Conservation (phyloP, 2,113 vertebrate species). For the Deroptyus accipitrinus region DNA sequence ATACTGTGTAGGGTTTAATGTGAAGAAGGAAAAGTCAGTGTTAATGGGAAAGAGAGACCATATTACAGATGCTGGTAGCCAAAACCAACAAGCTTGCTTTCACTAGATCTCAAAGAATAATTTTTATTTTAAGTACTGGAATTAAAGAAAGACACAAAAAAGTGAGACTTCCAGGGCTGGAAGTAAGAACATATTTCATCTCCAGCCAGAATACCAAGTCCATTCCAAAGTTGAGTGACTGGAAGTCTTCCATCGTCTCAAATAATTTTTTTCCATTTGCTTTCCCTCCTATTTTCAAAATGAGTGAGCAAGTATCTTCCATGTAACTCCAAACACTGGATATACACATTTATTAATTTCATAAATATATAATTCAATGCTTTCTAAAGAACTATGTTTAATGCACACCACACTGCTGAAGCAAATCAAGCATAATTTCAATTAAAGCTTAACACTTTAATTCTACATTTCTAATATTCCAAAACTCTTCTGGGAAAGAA, state of each 20-base stretch:
- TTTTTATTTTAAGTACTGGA: constrained; percentile 15
- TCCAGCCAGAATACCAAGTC: neutral
- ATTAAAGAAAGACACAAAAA: constrained; percentile 26
- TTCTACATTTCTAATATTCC: neutral
- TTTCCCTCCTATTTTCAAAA: neutral
- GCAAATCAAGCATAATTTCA: neutral
- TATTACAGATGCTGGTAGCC: neutral
- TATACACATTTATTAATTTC: neutral
- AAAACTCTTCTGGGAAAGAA: neutral
- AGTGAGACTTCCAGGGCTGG: neutral
- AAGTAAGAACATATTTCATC: constrained; percentile 21
- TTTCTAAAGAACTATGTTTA: neutral
- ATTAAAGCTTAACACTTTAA: neutral
- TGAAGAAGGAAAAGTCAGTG: neutral
- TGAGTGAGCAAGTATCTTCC: neutral
- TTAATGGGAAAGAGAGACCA: neutral
- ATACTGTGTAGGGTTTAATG: neutral
- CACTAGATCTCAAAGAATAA: constrained; percentile 32
- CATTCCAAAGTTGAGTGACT: neutral
- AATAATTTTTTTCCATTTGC: neutral
- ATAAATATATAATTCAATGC: neutral
- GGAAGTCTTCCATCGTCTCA: neutral
- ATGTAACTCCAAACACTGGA: neutral
- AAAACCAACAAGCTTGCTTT: constrained; percentile 45
- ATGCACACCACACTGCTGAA: neutral